phyloP scores from a whole-genome alignment of 2,113 vertebrate species.

The Lepisosteus oculatus region DNA sequence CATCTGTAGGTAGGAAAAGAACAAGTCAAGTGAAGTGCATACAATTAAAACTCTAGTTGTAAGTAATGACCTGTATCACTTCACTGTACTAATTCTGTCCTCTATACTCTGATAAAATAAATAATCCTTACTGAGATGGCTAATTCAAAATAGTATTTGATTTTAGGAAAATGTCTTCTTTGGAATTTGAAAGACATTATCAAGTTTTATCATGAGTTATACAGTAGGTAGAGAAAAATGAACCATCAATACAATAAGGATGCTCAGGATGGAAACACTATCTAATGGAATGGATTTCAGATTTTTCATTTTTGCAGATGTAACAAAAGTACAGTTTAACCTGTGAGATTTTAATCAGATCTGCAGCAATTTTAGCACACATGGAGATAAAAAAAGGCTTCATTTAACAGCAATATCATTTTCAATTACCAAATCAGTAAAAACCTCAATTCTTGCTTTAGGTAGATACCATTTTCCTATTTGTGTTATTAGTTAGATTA shows the following conservation, averaged over 20 bases:
- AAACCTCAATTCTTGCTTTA: slow-evolving; percentile 15
- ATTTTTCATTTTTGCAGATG: neutral
- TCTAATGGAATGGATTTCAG: neutral
- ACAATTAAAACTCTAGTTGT: too few relatives aligned
- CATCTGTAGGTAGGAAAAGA: too few relatives aligned
- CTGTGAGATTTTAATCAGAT: neutral
- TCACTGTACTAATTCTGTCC: neutral
- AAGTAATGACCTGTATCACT: neutral
- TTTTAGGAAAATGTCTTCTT: neutral
- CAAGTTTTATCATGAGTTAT: too few relatives aligned
- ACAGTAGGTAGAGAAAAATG: neutral
- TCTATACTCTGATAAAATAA: neutral
- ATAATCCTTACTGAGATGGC: neutral
- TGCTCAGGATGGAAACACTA: slow-evolving; percentile 7
- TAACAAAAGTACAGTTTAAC: neutral
- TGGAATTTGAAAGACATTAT: too few relatives aligned
- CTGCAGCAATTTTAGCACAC: neutral
- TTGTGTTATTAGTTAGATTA: slow-evolving; percentile 23
- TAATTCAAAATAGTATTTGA: slow-evolving; percentile 2
- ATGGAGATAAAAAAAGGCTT: slow-evolving; percentile 8
- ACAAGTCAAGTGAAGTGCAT: too few relatives aligned
- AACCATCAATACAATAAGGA: slow-evolving; percentile 6
- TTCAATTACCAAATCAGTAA: slow-evolving; percentile 27
- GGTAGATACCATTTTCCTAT: slow-evolving; percentile 15
- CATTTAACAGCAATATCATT: slow-evolving; percentile 20